A percentile compares a stretch with the other conserved stretches of the same genome.
Evolutionary conservation across 2,113 vertebrate genomes (phyloP).

Genomic region (Malurus alboscapulatus): DNA sequence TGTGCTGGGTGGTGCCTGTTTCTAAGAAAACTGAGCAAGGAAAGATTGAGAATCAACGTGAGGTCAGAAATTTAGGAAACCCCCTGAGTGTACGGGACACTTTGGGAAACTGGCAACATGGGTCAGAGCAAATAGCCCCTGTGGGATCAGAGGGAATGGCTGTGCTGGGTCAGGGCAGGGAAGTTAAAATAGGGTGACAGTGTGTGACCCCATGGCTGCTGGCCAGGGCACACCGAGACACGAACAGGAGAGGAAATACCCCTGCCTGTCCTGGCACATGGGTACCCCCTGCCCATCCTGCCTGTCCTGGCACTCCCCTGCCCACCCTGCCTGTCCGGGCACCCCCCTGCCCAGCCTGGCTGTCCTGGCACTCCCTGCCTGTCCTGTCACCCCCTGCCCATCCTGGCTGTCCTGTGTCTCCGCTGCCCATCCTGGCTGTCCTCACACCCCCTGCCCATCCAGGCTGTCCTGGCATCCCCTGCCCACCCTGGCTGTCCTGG

Average conservation of each 20-base stretch:
- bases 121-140: rapidly evolving
- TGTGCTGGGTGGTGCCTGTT: rapidly evolving
- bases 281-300: too few relatives aligned
- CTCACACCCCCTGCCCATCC: too few relatives aligned
- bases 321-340: too few relatives aligned
- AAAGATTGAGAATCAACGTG: rapidly evolving
- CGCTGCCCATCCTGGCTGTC: too few relatives aligned
- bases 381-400: too few relatives aligned
- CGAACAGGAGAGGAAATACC: rapidly evolving
- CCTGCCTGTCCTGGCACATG: too few relatives aligned
- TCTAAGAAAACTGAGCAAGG: rapidly evolving
- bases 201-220: not conserved
- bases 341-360: too few relatives aligned
- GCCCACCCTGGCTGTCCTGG: too few relatives aligned
- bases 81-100: not conserved
- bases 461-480: too few relatives aligned
- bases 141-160: not conserved
- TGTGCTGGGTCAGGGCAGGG: not conserved
- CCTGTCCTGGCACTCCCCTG: too few relatives aligned
- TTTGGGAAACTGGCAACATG: rapidly evolving
- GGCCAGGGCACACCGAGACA: not conserved
- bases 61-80: not conserved
- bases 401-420: too few relatives aligned
- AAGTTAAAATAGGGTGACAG: rapidly evolving
- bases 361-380: too few relatives aligned